phyloP scores from a whole-genome alignment of 2,113 vertebrate species.

The Speoplatyrhinus poulsoni region DNA sequence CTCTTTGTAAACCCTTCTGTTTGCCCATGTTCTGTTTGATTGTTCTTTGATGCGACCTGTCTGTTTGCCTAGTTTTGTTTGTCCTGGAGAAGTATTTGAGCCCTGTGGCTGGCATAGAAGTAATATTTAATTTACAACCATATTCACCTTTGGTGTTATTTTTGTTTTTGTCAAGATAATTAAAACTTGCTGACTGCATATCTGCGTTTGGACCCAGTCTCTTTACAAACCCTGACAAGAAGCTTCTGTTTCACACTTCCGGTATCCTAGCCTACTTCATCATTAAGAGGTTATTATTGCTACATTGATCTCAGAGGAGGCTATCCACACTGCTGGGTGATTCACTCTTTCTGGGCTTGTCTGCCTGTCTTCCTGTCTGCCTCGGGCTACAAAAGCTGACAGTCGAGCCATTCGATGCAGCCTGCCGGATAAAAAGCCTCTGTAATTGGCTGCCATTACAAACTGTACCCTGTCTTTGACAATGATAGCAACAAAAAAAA shows the following conservation, averaged over 20 bases:
- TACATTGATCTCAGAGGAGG: slow-evolving; percentile 9
- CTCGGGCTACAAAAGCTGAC: slow-evolving; percentile 52
- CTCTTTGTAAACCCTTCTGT: too few species aligned
- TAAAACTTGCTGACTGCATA: too few species aligned
- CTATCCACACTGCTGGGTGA: slow-evolving; percentile 37
- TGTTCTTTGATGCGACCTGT: too few species aligned
- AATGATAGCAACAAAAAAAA: slow-evolving; percentile 15
- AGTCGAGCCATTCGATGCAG: slow-evolving; percentile 51
- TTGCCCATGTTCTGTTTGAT: too few species aligned
- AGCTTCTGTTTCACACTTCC: neutral
- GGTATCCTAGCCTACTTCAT: slow-evolving; percentile 5
- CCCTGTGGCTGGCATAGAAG: too few species aligned
- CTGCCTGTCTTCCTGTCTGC: slow-evolving; percentile 30
- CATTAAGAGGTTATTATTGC: slow-evolving; percentile 32
- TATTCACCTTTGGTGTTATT: too few species aligned
- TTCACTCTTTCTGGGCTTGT: slow-evolving; percentile 28
- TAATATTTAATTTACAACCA: too few species aligned
- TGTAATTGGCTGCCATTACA: slow-evolving; percentile 70
- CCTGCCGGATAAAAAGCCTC: slow-evolving; percentile 60
- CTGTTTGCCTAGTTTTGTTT: too few species aligned
- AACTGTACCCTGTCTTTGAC: slow-evolving; percentile 39
- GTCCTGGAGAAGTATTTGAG: too few species aligned
- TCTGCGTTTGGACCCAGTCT: too few species aligned
- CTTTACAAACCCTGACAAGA: too few species aligned
- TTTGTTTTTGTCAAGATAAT: too few species aligned